Evolutionary conservation across 1,140 invertebrate genomes (phyloP), one percentile per base, ranked within the genome.

Genomic region (Pemphigus obesinymphae): DNA sequence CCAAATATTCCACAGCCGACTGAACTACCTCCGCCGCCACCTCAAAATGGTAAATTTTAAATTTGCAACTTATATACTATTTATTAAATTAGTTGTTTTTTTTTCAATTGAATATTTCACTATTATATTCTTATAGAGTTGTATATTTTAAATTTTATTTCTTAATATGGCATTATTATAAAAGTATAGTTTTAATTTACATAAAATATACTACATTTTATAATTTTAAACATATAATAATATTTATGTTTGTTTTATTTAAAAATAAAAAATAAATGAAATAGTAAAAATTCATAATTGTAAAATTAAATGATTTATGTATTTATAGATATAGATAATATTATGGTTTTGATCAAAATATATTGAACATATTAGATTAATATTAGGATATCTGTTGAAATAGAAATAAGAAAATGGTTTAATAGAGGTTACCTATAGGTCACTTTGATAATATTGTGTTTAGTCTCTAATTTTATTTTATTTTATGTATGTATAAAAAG

Each of bases 11-110:
- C 76, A 40, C 76, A 61, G n/a, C 23, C 53, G 26, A 61, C 23
- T 80, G 76, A 80, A 63, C n/a, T 48, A 61, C 13, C 34, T 20
- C 37, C 17, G 31, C 55, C 3, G 37, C 55, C 75, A 37, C n/a
- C 53, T 58, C 76, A 80, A 80, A 58, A 55, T 61, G 76, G 76
- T 80, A 80, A 80, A 61, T 61, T 80, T 73, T 48, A n/a, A 11
- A 73, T 72, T 72, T 29, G 68, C 29, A 45, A 50, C 2, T 73
- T 50, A 31, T 50, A 50, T 34, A 6, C 20, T 48, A 13, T 11
- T 13, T n/a, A 73, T 31, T n/a, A 73, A 48, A 70, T 20, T 45
- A 73, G 70, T 31, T 73, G 70, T 73, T 48, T 48, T 73, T 73
- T 73, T 73, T 73, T 50, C n/a, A n/a, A 72, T 48, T 10, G 17